Evolutionary conservation across 2,797 vertebrate species (phyloP), one percentile per base, ranked within the genome.

Genomic region (Gila robusta): DNA sequence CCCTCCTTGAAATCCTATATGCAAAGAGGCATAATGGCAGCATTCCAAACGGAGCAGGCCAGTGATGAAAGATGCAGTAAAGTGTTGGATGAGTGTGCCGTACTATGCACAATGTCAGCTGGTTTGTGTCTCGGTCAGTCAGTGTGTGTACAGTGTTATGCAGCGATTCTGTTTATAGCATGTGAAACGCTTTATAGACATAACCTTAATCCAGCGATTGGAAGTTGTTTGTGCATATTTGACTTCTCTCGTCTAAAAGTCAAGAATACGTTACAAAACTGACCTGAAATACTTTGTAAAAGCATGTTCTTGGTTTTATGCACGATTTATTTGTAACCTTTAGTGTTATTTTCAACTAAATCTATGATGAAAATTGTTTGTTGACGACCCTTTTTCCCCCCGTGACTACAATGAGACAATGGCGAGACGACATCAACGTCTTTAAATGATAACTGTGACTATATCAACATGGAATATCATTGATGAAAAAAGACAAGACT

Each of bases 41-140:
- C 41, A 67, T 79, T 88, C 88, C 88, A 91, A 90, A 88, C 54
- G 39, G 86, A 44, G 69, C 76, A 83, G 73, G 37, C n/a, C 77
- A 59, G 72, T 71, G 81, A 82, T 66, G 83, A 82, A 86, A 85
- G 81, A 86, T 83, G 83, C 37, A 74, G 71, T 26, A 71, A 69
- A 78, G 54, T 54, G 44, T 81, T 78, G 56, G 77, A 81, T 35
- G 54, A 67, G 49, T 12, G 66, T 23, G 35, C 44, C 78, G 71
- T 17, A 9, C 86, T 23, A 23, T 44, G 49, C 59, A 81, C 32
- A 32, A n/a, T 39, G 12, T 66, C 37, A 17, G 47, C 16, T 52
- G 17, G 44, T 16, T 44, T 59, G 62, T 72, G 62, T 67, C n/a
- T 77, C 12, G 19, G 59, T 47, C 62, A 79, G 14, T 67, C 47